phyloP scores from a whole-genome alignment of 2,797 vertebrate species.

The Rhynchotus rufescens region DNA sequence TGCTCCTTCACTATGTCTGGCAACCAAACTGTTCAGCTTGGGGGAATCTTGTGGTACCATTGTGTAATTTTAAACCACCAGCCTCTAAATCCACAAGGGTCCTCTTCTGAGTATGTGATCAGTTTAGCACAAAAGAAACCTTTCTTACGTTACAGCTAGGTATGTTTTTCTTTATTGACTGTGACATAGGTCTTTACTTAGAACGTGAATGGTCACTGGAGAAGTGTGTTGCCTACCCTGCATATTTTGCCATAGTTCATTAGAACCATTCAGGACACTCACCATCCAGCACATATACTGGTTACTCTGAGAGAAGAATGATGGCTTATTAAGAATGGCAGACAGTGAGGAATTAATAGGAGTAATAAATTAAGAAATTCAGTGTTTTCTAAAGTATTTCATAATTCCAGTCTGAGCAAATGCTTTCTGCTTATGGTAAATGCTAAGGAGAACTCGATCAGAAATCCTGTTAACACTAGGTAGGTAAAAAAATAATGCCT shows the following conservation, averaged over 20 bases:
- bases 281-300: background rate
- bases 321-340: background rate
- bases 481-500: background rate
- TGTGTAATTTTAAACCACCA: background rate
- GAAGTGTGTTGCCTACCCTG: background rate
- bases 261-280: background rate
- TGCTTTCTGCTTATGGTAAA: background rate
- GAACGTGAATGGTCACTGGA: background rate
- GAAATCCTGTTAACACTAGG: background rate
- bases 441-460: background rate
- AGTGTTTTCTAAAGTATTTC: background rate
- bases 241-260: background rate
- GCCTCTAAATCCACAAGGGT: background rate
- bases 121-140: background rate
- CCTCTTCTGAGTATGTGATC: background rate
- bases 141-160: background rate
- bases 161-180: background rate
- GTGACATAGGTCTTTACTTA: background rate
- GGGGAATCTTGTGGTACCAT: background rate
- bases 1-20: background rate
- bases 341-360: background rate
- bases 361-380: background rate
- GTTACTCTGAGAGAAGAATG: background rate
- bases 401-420: background rate
- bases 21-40: background rate